These are phyloP conservation scores for Cynodonichthys magdalenae DNA, from an alignment of 2,797 vertebrate species.

Conservation along the genomic window DNA sequence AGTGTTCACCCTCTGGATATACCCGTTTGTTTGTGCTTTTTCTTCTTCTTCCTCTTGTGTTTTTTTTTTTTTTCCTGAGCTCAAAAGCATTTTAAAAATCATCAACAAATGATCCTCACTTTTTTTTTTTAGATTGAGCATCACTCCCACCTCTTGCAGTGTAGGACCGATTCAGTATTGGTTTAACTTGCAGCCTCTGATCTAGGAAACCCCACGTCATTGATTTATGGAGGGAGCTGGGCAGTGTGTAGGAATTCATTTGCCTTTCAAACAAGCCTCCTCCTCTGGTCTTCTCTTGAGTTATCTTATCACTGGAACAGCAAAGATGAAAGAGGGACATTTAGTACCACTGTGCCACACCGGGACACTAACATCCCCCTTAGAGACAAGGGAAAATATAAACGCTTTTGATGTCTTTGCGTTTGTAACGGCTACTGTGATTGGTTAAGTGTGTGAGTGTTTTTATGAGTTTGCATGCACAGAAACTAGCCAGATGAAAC, in stretches of 20 bases:
- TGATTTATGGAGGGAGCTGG: slow-evolving; percentile 68
- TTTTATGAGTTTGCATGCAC: background rate
- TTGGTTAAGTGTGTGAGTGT: slow-evolving; percentile 6
- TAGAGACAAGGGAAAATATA: slow-evolving; percentile 62
- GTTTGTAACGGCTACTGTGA: slow-evolving; percentile 33
- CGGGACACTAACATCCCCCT: slow-evolving; percentile 66
- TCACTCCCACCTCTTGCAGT: slow-evolving; percentile 67
- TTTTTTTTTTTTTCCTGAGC: slow-evolving; percentile 43
- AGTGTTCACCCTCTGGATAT: slow-evolving; percentile 81
- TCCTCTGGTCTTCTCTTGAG: slow-evolving; percentile 45
- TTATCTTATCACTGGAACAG: slow-evolving; percentile 77
- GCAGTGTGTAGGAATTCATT: slow-evolving; percentile 73
- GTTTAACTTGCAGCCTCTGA: slow-evolving; percentile 52
- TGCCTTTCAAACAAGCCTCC: slow-evolving; percentile 77
- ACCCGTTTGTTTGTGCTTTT: slow-evolving; percentile 70
- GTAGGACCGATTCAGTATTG: slow-evolving; percentile 40
- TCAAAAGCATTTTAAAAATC: slow-evolving; percentile 66
- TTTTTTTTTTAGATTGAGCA: slow-evolving; percentile 52
- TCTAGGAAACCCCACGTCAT: slow-evolving; percentile 63
- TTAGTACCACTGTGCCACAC: slow-evolving; percentile 62
- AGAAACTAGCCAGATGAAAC: background rate
- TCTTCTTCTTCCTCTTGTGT: no score
- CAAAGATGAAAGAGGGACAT: slow-evolving; percentile 78
- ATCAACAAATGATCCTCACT: slow-evolving; percentile 74
- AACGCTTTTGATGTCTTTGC: slow-evolving; percentile 54